A percentile compares a stretch with the other conserved stretches of the same genome.
These are phyloP conservation scores for Drosophila algonquin DNA, from an alignment of 2,888 invertebrate genomes.

Conservation along the genomic window DNA sequence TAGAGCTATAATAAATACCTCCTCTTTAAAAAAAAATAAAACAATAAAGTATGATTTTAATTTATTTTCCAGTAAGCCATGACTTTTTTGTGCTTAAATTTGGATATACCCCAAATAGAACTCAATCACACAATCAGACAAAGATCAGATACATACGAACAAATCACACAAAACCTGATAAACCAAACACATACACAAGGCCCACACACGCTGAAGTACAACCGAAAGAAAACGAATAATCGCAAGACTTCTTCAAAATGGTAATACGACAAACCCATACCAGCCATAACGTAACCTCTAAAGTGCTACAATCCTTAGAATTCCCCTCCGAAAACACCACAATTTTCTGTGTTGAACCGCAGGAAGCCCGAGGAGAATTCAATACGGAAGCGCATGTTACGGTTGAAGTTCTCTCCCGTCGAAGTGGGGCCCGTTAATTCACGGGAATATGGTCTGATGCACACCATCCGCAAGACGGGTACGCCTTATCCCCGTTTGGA, in stretches of 20 bases:
- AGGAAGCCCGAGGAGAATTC: background rate
- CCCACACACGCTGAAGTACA: background rate
- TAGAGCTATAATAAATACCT: too few relatives aligned
- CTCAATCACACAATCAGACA: too few relatives aligned
- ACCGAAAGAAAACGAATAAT: background rate
- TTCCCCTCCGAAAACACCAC: background rate
- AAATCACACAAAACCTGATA: background rate
- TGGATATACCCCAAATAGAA: too few relatives aligned
- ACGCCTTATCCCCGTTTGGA: conserved; percentile 53
- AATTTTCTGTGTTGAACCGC: background rate
- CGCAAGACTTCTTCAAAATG: background rate
- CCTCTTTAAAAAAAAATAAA: too few relatives aligned
- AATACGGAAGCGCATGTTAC: background rate
- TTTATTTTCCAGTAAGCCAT: background rate
- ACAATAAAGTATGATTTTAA: too few relatives aligned
- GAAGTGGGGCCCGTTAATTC: background rate
- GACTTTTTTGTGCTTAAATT: too few relatives aligned
- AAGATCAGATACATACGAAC: too few relatives aligned
- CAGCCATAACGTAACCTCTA: background rate
- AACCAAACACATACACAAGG: background rate
- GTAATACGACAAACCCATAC: background rate
- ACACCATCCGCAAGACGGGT: background rate
- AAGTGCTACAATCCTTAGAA: background rate
- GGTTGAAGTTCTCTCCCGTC: background rate
- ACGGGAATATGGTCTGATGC: conserved; percentile 58